Conservation (phyloP, 2,113 vertebrate species). For the Gavia stellata region DNA sequence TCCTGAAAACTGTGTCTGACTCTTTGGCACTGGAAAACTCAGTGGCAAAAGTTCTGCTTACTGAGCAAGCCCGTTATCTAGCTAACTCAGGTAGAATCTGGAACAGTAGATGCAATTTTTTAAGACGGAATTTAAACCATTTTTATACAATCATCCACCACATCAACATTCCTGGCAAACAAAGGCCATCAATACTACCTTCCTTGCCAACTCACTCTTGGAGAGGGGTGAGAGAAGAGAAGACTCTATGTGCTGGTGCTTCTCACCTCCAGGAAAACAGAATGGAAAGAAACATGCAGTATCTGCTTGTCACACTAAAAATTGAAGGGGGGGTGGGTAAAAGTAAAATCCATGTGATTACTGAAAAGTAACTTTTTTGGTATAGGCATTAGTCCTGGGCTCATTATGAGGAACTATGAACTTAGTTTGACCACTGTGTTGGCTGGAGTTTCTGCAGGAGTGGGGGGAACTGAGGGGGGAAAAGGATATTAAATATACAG, state of each 20-base stretch:
- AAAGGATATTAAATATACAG: slow-evolving; percentile 44
- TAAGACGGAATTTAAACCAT: neutral
- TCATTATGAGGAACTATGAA: slow-evolving; percentile 23
- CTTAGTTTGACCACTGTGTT: slow-evolving; percentile 41
- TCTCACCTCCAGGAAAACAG: neutral
- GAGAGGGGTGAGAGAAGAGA: neutral
- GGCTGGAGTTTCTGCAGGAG: slow-evolving; percentile 16
- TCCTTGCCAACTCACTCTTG: neutral
- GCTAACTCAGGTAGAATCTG: neutral
- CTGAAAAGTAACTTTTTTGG: slow-evolving; percentile 10
- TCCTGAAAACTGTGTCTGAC: neutral
- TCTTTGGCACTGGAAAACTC: neutral
- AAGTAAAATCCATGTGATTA: neutral
- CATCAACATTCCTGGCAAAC: neutral
- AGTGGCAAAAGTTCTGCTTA: neutral
- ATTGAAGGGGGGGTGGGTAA: neutral
- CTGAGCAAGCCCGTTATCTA: neutral
- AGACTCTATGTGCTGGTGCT: neutral
- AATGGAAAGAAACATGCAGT: neutral
- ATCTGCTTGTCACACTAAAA: neutral
- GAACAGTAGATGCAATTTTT: neutral
- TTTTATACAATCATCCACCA: neutral
- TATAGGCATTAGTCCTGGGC: neutral
- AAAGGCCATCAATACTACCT: neutral
- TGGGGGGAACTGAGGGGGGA: neutral